A percentile compares a stretch with the other conserved stretches of the same genome.
Evolutionary conservation across 2,113 vertebrate species (phyloP).

Genomic region (Myotis davidii): DNA sequence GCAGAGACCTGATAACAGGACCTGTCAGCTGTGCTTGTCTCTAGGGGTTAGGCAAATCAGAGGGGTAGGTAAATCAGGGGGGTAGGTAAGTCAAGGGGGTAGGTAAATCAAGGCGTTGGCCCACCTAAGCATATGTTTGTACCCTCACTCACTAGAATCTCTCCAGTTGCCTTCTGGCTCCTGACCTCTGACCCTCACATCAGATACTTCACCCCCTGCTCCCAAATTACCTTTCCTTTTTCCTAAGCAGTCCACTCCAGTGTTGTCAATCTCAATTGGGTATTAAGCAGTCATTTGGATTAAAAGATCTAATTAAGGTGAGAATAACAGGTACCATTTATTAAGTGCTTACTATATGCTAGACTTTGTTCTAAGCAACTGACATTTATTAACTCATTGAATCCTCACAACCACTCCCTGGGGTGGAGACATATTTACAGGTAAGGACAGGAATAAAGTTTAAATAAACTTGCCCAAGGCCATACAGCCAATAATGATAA

Average conservation of each 20-base stretch:
- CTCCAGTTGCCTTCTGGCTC: slow-evolving; percentile 11
- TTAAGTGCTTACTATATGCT: slow-evolving; percentile 60
- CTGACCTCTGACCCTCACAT: neutral
- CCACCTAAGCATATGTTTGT: slow-evolving; percentile 25
- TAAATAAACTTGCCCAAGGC: slow-evolving; percentile 35
- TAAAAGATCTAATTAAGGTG: slow-evolving; percentile 53
- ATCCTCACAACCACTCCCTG: neutral
- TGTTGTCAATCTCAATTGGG: slow-evolving; percentile 31
- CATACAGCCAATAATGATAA: slow-evolving; percentile 23
- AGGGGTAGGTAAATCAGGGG: neutral
- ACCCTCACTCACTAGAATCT: slow-evolving; percentile 12
- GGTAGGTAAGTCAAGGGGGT: too few species aligned
- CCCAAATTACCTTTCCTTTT: slow-evolving; percentile 25
- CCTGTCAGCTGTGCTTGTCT: neutral
- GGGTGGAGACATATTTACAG: slow-evolving; percentile 52
- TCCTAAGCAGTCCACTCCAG: neutral
- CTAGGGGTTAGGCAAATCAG: neutral
- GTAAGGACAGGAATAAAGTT: slow-evolving; percentile 45
- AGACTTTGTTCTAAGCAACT: slow-evolving; percentile 47
- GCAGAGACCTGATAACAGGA: slow-evolving; percentile 49
- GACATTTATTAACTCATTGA: slow-evolving; percentile 59
- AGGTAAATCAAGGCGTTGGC: slow-evolving; percentile 15
- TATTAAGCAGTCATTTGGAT: slow-evolving; percentile 53
- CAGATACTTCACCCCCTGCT: neutral
- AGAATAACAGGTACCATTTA: slow-evolving; percentile 61